These are phyloP conservation scores for Dendrocincla tyrannina DNA, from an alignment of 2,797 vertebrate genomes.

Conservation along the genomic window DNA sequence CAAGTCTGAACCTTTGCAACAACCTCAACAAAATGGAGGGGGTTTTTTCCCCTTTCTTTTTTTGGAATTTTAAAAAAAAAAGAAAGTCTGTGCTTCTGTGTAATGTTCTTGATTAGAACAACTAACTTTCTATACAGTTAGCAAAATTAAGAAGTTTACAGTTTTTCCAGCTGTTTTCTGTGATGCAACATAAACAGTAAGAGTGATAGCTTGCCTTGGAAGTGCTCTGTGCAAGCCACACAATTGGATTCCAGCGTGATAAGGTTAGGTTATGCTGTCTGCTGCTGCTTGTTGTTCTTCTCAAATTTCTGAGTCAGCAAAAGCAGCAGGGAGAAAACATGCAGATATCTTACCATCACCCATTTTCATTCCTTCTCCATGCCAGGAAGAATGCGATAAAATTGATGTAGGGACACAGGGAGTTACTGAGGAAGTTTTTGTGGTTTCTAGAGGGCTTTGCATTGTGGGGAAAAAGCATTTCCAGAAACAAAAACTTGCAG, in stretches of 20 bases:
- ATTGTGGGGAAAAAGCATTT: neutral
- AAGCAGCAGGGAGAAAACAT: neutral
- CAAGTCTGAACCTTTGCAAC: constrained; percentile 47
- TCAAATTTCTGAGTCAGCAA: constrained; percentile 70
- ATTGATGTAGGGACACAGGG: neutral
- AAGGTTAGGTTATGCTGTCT: constrained; percentile 32
- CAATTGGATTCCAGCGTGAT: constrained; percentile 42
- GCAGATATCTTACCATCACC: constrained; percentile 23
- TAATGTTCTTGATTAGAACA: neutral
- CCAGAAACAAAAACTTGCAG: neutral
- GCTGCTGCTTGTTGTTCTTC: constrained; percentile 22
- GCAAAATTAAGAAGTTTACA: constrained; percentile 35
- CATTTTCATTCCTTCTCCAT: constrained; percentile 25
- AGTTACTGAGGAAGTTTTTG: constrained; percentile 1
- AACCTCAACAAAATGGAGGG: neutral
- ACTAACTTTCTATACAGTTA: constrained; percentile 43
- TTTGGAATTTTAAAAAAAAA: neutral
- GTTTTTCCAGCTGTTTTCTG: constrained; percentile 67
- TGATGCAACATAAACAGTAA: constrained; percentile 56
- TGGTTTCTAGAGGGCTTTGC: neutral
- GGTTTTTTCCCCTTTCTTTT: neutral
- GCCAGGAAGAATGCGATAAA: constrained; percentile 19
- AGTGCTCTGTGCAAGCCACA: neutral
- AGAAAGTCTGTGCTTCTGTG: neutral
- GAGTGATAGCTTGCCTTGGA: neutral